These are phyloP conservation scores for Sitophilus oryzae DNA, from an alignment of 1,140 invertebrate species.

Conservation along the genomic window DNA sequence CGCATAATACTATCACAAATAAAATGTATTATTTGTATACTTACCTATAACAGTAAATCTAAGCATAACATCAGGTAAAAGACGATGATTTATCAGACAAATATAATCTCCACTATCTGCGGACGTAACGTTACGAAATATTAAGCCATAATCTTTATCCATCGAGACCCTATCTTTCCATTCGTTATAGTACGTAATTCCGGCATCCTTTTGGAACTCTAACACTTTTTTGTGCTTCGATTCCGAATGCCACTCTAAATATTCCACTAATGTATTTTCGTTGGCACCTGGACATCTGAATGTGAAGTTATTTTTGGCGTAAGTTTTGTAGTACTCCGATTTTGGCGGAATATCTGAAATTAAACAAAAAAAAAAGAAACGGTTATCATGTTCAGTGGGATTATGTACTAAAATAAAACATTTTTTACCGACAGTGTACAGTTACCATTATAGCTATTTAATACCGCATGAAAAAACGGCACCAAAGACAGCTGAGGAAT, in stretches of 20 bases:
- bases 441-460: too few relatives aligned
- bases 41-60: slow-evolving; percentile 62
- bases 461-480: too few relatives aligned
- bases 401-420: too few relatives aligned
- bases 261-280: slow-evolving; percentile 56
- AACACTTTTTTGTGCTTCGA: slow-evolving; percentile 42
- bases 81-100: slow-evolving; percentile 62
- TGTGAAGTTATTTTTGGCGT: slow-evolving; percentile 30
- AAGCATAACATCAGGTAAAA: slow-evolving; percentile 56
- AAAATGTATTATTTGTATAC: slow-evolving; percentile 2
- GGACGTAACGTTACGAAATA: slow-evolving; percentile 56
- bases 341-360: slow-evolving; percentile 11
- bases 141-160: slow-evolving; percentile 57
- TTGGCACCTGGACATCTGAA: slow-evolving; percentile 60
- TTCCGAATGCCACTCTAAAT: slow-evolving; percentile 54
- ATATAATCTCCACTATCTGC: slow-evolving; percentile 60
- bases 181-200: slow-evolving; percentile 3
- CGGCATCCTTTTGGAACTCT: slow-evolving; percentile 49
- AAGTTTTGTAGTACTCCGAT: slow-evolving; percentile 12
- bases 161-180: slow-evolving; percentile 39
- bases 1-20: too few relatives aligned
- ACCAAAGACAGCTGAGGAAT: too few relatives aligned
- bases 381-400: too few relatives aligned
- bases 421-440: too few relatives aligned
- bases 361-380: slow-evolving; percentile 4